Conservation (phyloP, 2,888 invertebrate species). For the Ophraella communa region DNA sequence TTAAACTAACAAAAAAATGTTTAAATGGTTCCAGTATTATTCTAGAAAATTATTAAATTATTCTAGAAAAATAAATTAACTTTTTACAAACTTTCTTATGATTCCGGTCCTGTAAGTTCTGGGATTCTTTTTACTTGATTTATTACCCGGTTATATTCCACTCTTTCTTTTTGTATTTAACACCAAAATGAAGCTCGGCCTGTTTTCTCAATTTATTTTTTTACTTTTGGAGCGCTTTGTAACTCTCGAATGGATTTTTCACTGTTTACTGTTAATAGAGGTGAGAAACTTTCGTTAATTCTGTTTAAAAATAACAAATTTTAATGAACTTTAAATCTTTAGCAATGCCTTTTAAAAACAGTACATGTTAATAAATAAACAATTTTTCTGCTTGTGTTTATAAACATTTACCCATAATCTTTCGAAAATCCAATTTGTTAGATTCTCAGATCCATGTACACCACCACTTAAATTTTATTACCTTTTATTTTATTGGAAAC, state of each 20-base stretch:
- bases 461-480: background rate
- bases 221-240: background rate
- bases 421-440: too few relatives aligned
- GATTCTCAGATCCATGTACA: too few relatives aligned
- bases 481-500: background rate
- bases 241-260: background rate
- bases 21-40: too few relatives aligned
- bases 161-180: background rate
- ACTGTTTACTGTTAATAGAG: background rate
- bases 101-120: background rate
- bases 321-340: background rate
- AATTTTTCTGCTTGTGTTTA: background rate
- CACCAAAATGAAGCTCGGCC: background rate
- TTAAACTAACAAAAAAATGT: too few relatives aligned
- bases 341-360: too few relatives aligned
- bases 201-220: background rate
- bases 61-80: too few relatives aligned
- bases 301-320: background rate
- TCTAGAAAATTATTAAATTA: too few relatives aligned
- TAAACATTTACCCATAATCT: too few relatives aligned
- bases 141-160: background rate
- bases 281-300: background rate
- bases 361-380: too few relatives aligned
- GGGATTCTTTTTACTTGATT: slow-evolving; percentile 2
- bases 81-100: too few relatives aligned